Base-by-base conservation (phyloP, 2,888 invertebrate genomes). In the Reticulitermes lucifugus region DNA sequence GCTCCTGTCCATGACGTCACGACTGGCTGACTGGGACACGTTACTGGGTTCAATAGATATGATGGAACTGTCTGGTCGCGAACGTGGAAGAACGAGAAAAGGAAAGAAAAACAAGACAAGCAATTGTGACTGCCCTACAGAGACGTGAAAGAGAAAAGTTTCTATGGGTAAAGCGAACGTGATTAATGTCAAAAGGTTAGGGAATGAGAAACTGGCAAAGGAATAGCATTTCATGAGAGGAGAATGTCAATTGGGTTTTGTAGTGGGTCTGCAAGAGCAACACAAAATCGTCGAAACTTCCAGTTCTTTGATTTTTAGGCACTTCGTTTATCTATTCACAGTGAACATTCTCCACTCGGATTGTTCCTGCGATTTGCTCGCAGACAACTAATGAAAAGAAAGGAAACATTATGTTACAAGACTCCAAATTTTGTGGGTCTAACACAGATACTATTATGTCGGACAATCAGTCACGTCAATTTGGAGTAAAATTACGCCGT, bases 151-250 rank as follows among this genome's bases (percentile, higher is more conserved):
- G 73, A 41, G 73, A 73, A 73, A 41, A 41, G n/a, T 59, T 60
- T 80, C 51, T 22, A 7, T 6, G 80, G 60, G 29, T 60, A 80
- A 80, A 60, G n/a, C 80, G 80, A 80, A 80, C 55, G 80, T 80
- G 80, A 80, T 80, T 80, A 80, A 80, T 80, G 60, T 80, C 55
- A 29, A 60, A 60, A 29, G 60, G 80, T 60, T 80, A 60, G 60
- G 29, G 80, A 80, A 80, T 60, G 80, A 80, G 60, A 80, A 80
- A 80, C 35, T 80, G 80, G 60, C 55, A 60, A 18, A 22, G 60
- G 80, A 80, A 80, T 80, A 60, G 80, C 22, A 35, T 80, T 80
- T 80, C 60, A 80, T 80, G 80, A 60, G 35, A 80, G 41, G 80
- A 41, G 60, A 51, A 80, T 59, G 55, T 80, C 41, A 35, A 80